Conservation (phyloP, 2,888 invertebrate species). For the Torymus texanus region DNA sequence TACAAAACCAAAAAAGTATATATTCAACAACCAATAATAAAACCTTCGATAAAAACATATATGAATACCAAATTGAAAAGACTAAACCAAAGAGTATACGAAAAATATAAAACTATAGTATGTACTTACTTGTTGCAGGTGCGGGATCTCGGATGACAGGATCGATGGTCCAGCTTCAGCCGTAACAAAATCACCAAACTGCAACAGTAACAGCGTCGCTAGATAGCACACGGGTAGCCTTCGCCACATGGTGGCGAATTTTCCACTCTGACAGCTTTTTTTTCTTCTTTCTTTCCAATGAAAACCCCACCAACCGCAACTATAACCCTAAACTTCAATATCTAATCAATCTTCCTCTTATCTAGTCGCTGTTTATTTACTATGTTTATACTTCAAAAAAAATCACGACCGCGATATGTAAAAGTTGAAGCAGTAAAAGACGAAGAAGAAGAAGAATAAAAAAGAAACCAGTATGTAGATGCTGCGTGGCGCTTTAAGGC, state of each 20-base stretch:
- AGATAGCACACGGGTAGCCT: conserved; percentile 56
- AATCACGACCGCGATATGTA: not conserved
- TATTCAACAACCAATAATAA: no score
- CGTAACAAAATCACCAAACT: conserved; percentile 56
- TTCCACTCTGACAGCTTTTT: not conserved
- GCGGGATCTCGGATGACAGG: conserved; percentile 60
- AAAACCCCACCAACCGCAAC: not conserved
- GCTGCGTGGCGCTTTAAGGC: not conserved
- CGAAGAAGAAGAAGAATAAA: not conserved
- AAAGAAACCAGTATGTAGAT: not conserved
- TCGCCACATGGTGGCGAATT: conserved; percentile 63
- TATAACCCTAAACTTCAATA: no score
- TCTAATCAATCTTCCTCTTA: no score
- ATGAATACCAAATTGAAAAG: no score
- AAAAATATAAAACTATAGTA: not conserved
- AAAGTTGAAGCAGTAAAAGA: not conserved
- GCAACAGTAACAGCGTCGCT: conserved; percentile 57
- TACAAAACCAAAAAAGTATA: no score
- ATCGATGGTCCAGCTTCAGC: conserved; percentile 68
- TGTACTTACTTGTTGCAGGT: conserved; percentile 64
- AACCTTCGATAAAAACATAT: no score
- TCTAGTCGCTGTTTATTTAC: no score
- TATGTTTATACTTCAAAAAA: no score
- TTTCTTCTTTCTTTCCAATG: not conserved
- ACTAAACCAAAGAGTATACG: no score